A percentile compares a stretch with the other conserved stretches of the same genome.
Evolutionary conservation across 1,140 invertebrate genomes (phyloP).

Genomic region (Cydia strobilella): DNA sequence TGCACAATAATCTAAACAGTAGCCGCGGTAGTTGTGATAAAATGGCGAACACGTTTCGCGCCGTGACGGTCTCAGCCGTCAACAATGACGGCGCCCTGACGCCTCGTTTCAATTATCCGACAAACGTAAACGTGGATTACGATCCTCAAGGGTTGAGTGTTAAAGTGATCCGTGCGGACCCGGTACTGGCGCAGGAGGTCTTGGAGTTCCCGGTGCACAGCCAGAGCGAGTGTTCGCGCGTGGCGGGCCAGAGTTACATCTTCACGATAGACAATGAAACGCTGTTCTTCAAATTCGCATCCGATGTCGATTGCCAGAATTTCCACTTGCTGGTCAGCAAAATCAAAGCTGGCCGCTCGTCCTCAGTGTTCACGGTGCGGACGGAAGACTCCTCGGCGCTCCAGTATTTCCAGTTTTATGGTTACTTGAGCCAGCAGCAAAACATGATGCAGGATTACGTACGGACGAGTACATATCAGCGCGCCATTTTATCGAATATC

Average conservation of each 20-base stretch:
- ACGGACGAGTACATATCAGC: conserved; percentile 98
- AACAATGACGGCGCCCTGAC: conserved; percentile 84
- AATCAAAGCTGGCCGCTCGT: conserved; percentile 87
- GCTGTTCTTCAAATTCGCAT: conserved; percentile 76
- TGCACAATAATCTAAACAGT: conserved; percentile 58
- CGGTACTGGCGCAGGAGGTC: conserved; percentile 74
- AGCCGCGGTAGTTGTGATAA: conserved; percentile 65
- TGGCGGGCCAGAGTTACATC: conserved; percentile 84
- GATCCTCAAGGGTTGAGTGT: conserved; percentile 88
- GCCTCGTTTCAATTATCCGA: conserved; percentile 85
- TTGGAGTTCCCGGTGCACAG: conserved; percentile 85
- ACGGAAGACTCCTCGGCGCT: conserved; percentile 98
- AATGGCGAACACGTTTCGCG: conserved; percentile 87
- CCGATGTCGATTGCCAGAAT: conserved; percentile 84
- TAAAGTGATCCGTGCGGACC: conserved; percentile 81
- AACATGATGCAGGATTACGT: conserved; percentile 99
- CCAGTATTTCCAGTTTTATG: conserved; percentile 99
- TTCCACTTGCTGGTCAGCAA: conserved; percentile 90
- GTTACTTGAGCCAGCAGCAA: conserved; percentile 99
- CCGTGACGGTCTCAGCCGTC: conserved; percentile 85
- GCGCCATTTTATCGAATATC: conserved; percentile 96
- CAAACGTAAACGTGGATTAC: conserved; percentile 86
- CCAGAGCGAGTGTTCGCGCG: conserved; percentile 85
- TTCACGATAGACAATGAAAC: conserved; percentile 86
- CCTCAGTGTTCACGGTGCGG: conserved; percentile 95